Evolutionary conservation across 2,797 vertebrate genomes (phyloP), one percentile per base, ranked within the genome.

Genomic region (Trematomus bernacchii): DNA sequence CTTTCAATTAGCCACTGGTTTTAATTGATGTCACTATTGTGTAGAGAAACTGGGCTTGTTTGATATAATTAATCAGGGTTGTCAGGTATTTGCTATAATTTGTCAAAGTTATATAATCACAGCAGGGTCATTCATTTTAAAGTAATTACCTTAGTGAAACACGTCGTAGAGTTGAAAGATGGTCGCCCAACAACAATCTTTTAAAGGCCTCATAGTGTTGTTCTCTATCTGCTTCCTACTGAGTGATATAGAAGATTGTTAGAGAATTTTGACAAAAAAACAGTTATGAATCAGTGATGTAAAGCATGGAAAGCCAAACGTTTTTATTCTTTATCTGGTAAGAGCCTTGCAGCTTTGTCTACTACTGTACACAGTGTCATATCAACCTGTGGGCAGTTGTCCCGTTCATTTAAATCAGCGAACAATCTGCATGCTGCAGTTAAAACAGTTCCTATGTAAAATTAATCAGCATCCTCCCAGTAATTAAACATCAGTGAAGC

Each of bases 401-500:
- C 16, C 27, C 63, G 10, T 42, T 80, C 40, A 55, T 79, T 66
- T 74, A 61, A 77, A 77, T 68, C 59, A 60, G 40, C 3, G 8
- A 57, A 40, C 16, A 64, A 9, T 73, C 21, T 67, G 40, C 54
- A 19, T 50, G 72, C 86, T 78, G 67, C 73, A 67, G 73, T 79
- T 80, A 37, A 69, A 76, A 55, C 42, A 21, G 50, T 66, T 81
- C 42, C 43, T 73, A 87, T 92, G 83, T 87, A 83, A 89, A 91
- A 92, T 88, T 76, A 83, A 92, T 90, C 52, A 80, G 66, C 83
- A 72, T 78, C 80, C 75, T 8, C 57, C 70, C 72, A 73, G 76
- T 92, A 87, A 92, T 91, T 88, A 92, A 84, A 74, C 78, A 76
- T 68, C 70, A 37, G 70, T 54, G 59, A 10, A 69, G 71, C 85